Evolutionary conservation across 2,113 vertebrate species (phyloP).

Genomic region (Antechinus stuartii): DNA sequence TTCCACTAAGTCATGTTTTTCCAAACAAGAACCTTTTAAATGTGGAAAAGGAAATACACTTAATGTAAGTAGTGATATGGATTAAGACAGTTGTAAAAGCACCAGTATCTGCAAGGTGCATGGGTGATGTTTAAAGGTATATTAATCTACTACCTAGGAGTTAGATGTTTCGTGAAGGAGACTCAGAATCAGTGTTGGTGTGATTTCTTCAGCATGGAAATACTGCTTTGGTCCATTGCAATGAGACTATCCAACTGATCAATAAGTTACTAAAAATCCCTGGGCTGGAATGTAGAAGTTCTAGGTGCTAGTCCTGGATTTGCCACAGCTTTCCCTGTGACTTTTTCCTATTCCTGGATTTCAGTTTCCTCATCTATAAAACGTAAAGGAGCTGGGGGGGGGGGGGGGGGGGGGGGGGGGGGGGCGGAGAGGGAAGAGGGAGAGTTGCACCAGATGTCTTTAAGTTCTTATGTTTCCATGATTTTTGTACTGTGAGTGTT

Average conservation of each 20-base stretch:
- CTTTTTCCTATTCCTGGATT: neutral
- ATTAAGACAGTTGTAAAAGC: neutral
- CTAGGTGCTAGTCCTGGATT: neutral
- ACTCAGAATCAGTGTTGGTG: neutral
- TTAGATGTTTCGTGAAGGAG: neutral
- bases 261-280: neutral
- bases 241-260: neutral
- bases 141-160: neutral
- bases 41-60: neutral
- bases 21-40: neutral
- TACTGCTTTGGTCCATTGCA: neutral
- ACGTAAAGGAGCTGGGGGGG: no score
- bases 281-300: neutral
- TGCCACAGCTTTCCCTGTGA: neutral
- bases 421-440: neutral
- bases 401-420: no score
- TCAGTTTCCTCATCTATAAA: neutral
- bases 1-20: neutral
- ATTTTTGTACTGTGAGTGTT: neutral
- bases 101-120: neutral
- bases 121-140: neutral
- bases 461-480: neutral
- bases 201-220: neutral
- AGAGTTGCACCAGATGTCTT: neutral
- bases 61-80: neutral